Evolutionary conservation across 2,113 vertebrate species (phyloP).

Genomic region (Neofelis nebulosa): DNA sequence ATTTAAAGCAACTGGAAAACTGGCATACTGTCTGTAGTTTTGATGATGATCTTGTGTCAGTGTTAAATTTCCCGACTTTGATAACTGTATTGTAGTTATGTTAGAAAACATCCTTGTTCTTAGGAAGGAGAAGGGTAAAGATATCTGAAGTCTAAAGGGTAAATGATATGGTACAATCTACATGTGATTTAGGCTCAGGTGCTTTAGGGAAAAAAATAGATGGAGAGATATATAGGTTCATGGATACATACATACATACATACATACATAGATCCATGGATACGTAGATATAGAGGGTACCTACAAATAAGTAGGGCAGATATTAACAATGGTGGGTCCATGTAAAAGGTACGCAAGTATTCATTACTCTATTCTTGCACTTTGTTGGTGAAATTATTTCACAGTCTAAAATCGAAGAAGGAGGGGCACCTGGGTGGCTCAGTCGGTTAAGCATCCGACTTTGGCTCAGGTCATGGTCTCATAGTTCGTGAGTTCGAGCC

Average conservation of each 20-base stretch:
- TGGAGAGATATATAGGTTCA: too few species aligned
- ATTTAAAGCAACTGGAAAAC: neutral
- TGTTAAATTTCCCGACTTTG: neutral
- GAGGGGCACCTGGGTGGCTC: too few species aligned
- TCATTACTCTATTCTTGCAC: too few species aligned
- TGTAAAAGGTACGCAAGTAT: accelerated
- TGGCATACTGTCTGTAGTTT: neutral
- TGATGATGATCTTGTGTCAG: too few species aligned
- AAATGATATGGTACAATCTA: neutral
- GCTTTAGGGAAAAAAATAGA: neutral
- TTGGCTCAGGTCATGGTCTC: too few species aligned
- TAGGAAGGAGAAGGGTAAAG: neutral
- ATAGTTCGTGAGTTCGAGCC: too few species aligned
- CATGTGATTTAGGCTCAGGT: neutral
- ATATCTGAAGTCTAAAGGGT: neutral
- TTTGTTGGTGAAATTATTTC: neutral
- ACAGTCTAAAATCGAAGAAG: neutral
- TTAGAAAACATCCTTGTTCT: neutral
- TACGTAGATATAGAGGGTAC: neutral
- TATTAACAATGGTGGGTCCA: neutral
- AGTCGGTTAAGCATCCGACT: too few species aligned
- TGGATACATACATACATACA: neutral
- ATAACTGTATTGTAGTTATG: neutral
- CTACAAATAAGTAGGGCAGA: neutral
- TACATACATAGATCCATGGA: too few species aligned